Evolutionary conservation across 2,888 invertebrate species (phyloP).

Genomic region (Dendrolimus pini): DNA sequence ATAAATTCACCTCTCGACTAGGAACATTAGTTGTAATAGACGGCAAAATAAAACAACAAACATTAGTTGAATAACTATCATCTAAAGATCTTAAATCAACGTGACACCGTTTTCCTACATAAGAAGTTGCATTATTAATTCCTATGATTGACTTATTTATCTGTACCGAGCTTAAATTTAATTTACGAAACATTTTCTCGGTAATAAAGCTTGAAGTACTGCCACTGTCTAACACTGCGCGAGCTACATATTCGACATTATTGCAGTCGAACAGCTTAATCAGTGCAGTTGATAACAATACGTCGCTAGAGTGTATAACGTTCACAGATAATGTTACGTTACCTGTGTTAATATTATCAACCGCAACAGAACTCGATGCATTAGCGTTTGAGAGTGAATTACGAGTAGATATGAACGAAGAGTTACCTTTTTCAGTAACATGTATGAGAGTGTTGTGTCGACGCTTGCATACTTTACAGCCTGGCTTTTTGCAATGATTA

Average conservation of each 20-base stretch:
- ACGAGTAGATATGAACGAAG: neutral
- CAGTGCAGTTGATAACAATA: slow-evolving; percentile 4
- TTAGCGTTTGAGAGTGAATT: neutral
- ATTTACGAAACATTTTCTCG: slow-evolving; percentile 4
- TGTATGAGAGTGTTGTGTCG: slow-evolving; percentile 7
- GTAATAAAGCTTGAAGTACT: slow-evolving; percentile 7
- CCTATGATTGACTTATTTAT: slow-evolving; percentile 10
- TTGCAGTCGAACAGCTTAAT: neutral
- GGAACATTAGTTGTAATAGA: slow-evolving; percentile 13
- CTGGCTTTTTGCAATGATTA: slow-evolving; percentile 8
- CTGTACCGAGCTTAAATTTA: slow-evolving; percentile 2
- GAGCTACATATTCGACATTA: slow-evolving; percentile 3
- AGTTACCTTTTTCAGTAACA: neutral
- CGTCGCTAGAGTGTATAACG: neutral
- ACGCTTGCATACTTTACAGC: slow-evolving; percentile 9
- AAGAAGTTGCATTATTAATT: slow-evolving; percentile 12
- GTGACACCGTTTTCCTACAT: slow-evolving; percentile 11
- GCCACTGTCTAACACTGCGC: slow-evolving; percentile 6
- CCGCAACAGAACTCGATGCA: neutral
- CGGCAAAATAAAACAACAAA: slow-evolving; percentile 17
- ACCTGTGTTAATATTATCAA: neutral
- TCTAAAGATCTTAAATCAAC: slow-evolving; percentile 8
- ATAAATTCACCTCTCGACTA: slow-evolving; percentile 7
- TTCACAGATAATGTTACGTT: neutral
- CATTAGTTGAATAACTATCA: slow-evolving; percentile 3